A percentile compares a stretch with the other conserved stretches of the same genome.
Conservation (phyloP, 1,140 invertebrate genomes). For the Gonatopus flavifemur region DNA sequence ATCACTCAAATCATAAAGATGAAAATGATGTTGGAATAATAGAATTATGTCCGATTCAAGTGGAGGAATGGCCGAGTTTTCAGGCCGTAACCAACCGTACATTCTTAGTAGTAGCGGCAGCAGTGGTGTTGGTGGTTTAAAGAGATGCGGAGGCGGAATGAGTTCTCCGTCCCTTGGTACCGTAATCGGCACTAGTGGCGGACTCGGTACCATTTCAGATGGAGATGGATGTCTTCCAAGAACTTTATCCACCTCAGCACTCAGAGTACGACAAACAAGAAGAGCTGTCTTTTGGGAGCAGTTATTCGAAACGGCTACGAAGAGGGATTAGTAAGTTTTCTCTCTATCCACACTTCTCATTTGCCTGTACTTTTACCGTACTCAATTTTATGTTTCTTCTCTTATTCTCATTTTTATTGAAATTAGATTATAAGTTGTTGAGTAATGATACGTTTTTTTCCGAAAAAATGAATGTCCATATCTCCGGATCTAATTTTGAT, state of each 20-base stretch:
- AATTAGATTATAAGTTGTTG: too few species aligned
- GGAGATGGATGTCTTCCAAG: slow-evolving; percentile 62
- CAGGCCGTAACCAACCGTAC: slow-evolving; percentile 53
- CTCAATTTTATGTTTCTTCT: too few species aligned
- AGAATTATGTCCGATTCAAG: slow-evolving; percentile 49
- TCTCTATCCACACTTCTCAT: neutral
- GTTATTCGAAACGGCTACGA: slow-evolving; percentile 70
- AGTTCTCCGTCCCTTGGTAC: slow-evolving; percentile 53
- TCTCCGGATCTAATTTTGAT: too few species aligned
- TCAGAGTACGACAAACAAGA: slow-evolving; percentile 71
- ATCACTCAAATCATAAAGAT: too few species aligned
- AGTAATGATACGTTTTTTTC: too few species aligned
- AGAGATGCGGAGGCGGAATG: slow-evolving; percentile 59
- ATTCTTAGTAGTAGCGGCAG: slow-evolving; percentile 6
- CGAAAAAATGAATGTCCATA: too few species aligned
- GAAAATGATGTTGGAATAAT: too few species aligned
- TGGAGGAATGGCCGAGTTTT: slow-evolving; percentile 49
- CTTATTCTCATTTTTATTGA: too few species aligned
- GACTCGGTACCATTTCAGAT: too few species aligned
- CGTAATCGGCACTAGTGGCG: slow-evolving; percentile 32
- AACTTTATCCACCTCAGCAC: slow-evolving; percentile 76
- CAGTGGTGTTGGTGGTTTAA: slow-evolving; percentile 38
- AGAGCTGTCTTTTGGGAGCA: slow-evolving; percentile 75
- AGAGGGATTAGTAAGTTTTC: slow-evolving; percentile 72
- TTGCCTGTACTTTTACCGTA: too few species aligned